Base-by-base conservation (phyloP, 2,797 vertebrate genomes). In the Acanthornis magna region DNA sequence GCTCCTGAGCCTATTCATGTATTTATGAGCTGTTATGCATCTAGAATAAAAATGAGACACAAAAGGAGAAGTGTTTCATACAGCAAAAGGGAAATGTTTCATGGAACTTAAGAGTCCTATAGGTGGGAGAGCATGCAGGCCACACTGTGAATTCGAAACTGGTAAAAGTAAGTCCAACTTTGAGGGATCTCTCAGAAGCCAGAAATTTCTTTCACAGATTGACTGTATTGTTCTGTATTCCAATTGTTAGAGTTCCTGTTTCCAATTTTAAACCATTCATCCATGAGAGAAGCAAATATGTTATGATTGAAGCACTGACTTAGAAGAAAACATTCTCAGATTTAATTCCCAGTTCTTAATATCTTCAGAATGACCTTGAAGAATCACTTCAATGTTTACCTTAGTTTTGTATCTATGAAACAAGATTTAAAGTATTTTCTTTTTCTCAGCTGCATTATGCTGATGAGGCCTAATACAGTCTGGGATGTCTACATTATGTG, bases 261-360 rank as follows among this genome's bases (percentile, higher is more conserved):
- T 88, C 73, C 87, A 72, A 48, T 87, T 91, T 70, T 84, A 67
- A 93, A 47, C 40, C 81, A 75, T 72, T 93, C 62, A 42, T 72
- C 48, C 32, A 34, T 83, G 88, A 90, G 42, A 91, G 54, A 70
- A 83, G 30, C 23, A 73, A 91, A 87, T 89, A 40, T 7, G 38
- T 84, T 77, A 63, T 63, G 62, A 80, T 77, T 85, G 70, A 77
- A 80, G 42, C 66, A 83, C 47, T 88, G 55, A 73, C 66, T 78
- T 89, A 83, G 84, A 76, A 84, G 77, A 80, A 95, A 68, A 50
- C 86, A 72, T 75, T 88, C 70, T 85, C 58, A 73, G 29, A 73
- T 86, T 91, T 74, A 71, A 45, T 84, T 93, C 36, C 21, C 16
- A 38, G 19, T 81, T 91, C n/a, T 58, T 84, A 66, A 27, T 82